Base-by-base conservation (phyloP, 2,888 invertebrate genomes). In the Odontothrips loti region DNA sequence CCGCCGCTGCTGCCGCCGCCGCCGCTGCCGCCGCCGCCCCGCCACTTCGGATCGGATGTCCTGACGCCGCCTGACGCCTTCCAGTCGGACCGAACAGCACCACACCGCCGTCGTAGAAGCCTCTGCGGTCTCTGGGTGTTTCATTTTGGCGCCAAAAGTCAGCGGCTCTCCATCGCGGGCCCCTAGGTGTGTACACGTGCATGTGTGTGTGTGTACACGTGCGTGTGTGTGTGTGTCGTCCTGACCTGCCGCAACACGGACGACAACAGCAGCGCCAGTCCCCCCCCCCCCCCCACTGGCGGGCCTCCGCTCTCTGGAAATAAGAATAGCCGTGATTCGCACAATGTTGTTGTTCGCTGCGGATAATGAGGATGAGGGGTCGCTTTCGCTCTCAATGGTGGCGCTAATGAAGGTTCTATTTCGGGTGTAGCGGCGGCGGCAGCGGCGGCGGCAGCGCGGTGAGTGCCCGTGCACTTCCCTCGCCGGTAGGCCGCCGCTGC, bases 321-420 rank as follows among this genome's bases (percentile, higher is more conserved):
- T n/a, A n/a, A n/a, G n/a, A n/a, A n/a, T n/a, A n/a, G n/a, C 34
- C 3, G 34, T 4, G 34, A 6, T 43, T 43, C 34, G 34, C 34
- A 43, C 34, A 43, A 2, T 43, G 34, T 43, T 6, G n/a, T n/a
- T n/a, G n/a, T n/a, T n/a, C n/a, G n/a, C n/a, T n/a, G n/a, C n/a
- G n/a, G 34, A 43, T 43, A 6, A 43, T 6, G 34, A 43, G 34
- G 34, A 6, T 4, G 34, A 2, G 34, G 34, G 34, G 34, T 43
- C 34, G 34, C 34, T 43, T 2, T 43, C 34, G 34, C 34, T 43
- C 34, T 43, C 34, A 15, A 17, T 58, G 58, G 23, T 27, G 27
- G 27, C 23, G 68, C 68, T 75, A 75, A 75, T 75, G 68, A 75
- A 23, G 68, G 68, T 27, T 75, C 68, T 75, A 75, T 75, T 75